Evolutionary conservation across 2,888 invertebrate species (phyloP), one percentile per base, ranked within the genome.

Genomic region (Drosophila merina): DNA sequence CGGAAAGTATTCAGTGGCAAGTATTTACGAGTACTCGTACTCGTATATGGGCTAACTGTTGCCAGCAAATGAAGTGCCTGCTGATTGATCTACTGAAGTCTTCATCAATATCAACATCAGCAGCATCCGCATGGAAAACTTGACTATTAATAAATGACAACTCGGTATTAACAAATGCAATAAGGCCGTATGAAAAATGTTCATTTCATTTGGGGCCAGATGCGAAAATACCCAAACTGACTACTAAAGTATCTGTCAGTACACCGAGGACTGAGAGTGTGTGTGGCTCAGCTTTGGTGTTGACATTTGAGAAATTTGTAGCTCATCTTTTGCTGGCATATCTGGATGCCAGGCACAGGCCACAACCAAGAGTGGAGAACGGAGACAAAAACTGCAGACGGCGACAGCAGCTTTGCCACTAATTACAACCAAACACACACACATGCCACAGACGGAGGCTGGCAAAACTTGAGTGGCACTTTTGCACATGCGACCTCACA

Each of bases 231-330:
- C 57, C n/a, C 6, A 36, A 48, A 49, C 4, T 40, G 10, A 30
- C 20, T 54, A 33, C 26, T 31, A 50, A 51, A 58, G 47, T 48
- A 49, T 38, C 33, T 67, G 45, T 45, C 52, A 54, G 67, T 36
- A 31, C 10, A 26, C 12, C 14, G 48, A 33, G 28, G 30, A 48
- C 45, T 30, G 26, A 4, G 48, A 51, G 30, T 28, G 42, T 48
- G 62, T 55, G 66, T 67, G 70, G 71, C 82, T 59, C 72, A 54
- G 31, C 54, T 56, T 75, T 87, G 86, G 90, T 91, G 91, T 91
- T 91, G 90, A 91, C 91, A 91, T 83, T 91, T 90, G 90, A 89
- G 90, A 91, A 91, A 91, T 91, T 91, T 91, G 91, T 91, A 86
- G 91, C 84, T 90, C 89, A 88, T 85, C 88, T 83, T 80, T 74